Conservation (phyloP, 2,888 invertebrate genomes). For the Tinea pellionella region DNA sequence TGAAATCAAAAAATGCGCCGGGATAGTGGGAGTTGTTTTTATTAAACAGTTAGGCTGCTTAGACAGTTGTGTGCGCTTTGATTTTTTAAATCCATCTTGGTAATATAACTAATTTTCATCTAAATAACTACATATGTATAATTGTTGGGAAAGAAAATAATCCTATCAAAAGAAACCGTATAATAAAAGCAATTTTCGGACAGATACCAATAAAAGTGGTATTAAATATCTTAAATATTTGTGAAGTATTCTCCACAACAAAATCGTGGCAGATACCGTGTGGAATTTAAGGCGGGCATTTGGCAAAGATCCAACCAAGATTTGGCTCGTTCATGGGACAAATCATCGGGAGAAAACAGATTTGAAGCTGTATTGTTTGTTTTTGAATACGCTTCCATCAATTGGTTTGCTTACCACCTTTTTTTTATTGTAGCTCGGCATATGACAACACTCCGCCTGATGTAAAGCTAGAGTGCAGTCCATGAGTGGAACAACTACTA, state of each 20-base stretch:
- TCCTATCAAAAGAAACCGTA: not conserved
- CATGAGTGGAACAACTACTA: no score
- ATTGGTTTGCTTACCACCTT: slow-evolving; percentile 10
- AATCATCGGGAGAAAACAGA: slow-evolving; percentile 45
- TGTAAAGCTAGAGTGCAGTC: no score
- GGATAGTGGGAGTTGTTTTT: no score
- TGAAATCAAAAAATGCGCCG: no score
- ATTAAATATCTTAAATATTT: slow-evolving; percentile 6
- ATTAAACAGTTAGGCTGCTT: no score
- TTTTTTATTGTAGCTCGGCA: no score
- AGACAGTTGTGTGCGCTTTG: no score
- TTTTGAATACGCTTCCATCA: not conserved
- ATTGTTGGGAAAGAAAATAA: no score
- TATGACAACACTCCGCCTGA: no score
- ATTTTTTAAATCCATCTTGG: no score
- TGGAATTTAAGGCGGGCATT: slow-evolving; percentile 43
- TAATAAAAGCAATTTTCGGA: not conserved
- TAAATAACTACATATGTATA: no score
- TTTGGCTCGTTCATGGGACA: slow-evolving; percentile 58
- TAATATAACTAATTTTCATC: no score
- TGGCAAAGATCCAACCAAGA: slow-evolving; percentile 60
- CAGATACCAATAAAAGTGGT: not conserved
- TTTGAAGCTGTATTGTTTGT: slow-evolving; percentile 13
- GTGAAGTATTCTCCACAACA: slow-evolving; percentile 6
- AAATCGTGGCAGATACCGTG: slow-evolving; percentile 11